Evolutionary conservation across 2,797 vertebrate species (phyloP).

Genomic region (Micropoecilia bifurca): DNA sequence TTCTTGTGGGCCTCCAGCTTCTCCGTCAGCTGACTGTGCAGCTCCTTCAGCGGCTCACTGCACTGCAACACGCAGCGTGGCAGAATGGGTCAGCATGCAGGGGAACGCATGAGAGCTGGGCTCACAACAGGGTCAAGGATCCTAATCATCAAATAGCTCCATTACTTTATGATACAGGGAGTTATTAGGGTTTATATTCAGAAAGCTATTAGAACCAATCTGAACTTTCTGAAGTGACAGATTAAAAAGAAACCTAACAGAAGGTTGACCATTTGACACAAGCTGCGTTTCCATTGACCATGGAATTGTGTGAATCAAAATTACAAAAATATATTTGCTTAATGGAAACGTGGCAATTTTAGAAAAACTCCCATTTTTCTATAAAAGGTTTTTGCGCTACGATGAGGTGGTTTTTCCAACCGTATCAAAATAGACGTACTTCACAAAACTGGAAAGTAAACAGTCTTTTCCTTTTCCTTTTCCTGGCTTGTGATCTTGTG

Average conservation of each 20-base stretch:
- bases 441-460: too few relatives aligned
- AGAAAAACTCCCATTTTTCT: too few relatives aligned
- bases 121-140: not conserved
- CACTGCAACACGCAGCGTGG: slow-evolving; percentile 78
- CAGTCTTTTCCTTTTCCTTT: too few relatives aligned
- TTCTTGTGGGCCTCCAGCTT: slow-evolving; percentile 90
- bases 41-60: slow-evolving; percentile 92
- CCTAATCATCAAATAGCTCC: not conserved
- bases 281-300: not conserved
- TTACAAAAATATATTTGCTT: too few relatives aligned
- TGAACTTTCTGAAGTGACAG: not conserved
- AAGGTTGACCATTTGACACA: not conserved
- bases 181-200: not conserved
- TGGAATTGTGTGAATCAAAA: too few relatives aligned
- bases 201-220: not conserved
- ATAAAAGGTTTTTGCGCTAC: too few relatives aligned
- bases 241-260: not conserved
- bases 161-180: not conserved
- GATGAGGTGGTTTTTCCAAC: too few relatives aligned
- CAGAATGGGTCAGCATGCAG: slow-evolving; percentile 15
- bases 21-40: slow-evolving; percentile 87
- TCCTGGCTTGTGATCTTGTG: too few relatives aligned
- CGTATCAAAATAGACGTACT: too few relatives aligned
- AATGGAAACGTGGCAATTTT: too few relatives aligned
- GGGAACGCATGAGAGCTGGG: not conserved